phyloP scores from a whole-genome alignment of 2,888 invertebrate species.

The Anaspis maculata region DNA sequence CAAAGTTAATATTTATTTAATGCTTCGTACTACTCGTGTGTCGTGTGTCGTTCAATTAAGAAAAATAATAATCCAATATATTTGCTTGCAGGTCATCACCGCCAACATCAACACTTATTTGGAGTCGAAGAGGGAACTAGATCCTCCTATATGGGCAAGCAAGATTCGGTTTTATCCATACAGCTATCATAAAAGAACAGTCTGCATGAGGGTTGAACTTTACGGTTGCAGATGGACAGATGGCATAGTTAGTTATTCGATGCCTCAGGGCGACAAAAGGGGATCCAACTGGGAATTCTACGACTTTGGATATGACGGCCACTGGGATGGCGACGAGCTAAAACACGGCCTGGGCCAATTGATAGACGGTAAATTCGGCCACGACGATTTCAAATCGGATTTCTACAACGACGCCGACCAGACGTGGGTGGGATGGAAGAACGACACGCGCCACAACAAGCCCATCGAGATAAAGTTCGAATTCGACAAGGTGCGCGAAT shows the following conservation, averaged over 20 bases:
- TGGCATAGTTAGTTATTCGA: conserved; percentile 75
- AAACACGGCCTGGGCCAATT: conserved; percentile 77
- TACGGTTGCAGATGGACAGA: conserved; percentile 85
- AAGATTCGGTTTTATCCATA: conserved; percentile 79
- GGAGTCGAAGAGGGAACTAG: conserved; percentile 65
- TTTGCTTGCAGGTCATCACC: conserved; percentile 58
- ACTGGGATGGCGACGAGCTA: conserved; percentile 61
- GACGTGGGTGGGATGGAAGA: conserved; percentile 89
- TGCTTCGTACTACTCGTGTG: too few species aligned
- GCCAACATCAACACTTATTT: conserved; percentile 83
- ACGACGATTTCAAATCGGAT: conserved; percentile 62
- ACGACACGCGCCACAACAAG: conserved; percentile 57
- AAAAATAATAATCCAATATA: too few species aligned
- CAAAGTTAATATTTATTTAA: too few species aligned
- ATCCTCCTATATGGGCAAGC: conserved; percentile 79
- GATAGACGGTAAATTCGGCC: conserved; percentile 73
- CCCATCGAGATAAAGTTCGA: conserved; percentile 67
- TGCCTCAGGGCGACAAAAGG: conserved; percentile 80
- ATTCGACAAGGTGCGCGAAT: conserved; percentile 82
- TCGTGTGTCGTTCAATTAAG: too few species aligned
- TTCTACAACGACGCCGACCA: conserved; percentile 50
- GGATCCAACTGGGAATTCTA: conserved; percentile 73
- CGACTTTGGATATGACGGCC: conserved; percentile 80
- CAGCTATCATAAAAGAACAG: conserved; percentile 74
- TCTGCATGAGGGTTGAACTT: conserved; percentile 85